phyloP scores from a whole-genome alignment of 2,888 invertebrate species.

The Caenorhabditis sp. region DNA sequence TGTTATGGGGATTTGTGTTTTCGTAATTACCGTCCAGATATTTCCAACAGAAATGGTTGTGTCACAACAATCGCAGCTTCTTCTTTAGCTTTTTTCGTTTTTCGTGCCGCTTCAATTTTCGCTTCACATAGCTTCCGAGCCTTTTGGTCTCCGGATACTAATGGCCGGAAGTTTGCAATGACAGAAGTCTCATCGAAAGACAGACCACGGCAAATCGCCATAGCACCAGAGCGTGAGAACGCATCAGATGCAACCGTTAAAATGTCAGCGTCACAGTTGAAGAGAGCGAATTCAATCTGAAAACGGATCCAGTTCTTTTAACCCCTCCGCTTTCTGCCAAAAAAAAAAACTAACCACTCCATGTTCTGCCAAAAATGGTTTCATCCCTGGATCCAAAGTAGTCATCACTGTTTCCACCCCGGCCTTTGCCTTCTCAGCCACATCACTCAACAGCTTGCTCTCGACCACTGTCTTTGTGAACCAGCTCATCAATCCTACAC shows the following conservation, averaged over 20 bases:
- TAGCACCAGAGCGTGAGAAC: conserved; percentile 52
- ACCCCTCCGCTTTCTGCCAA: background rate
- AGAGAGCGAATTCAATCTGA: conserved; percentile 54
- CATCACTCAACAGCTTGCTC: conserved; percentile 66
- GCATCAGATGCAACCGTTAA: conserved; percentile 40
- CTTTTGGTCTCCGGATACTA: conserved; percentile 55
- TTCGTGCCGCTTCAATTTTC: conserved; percentile 47
- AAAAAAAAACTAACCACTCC: conserved; percentile 58
- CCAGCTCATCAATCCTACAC: conserved; percentile 72
- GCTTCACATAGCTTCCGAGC: conserved; percentile 49
- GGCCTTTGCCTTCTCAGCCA: conserved; percentile 71
- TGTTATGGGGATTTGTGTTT: background rate
- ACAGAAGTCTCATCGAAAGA: conserved; percentile 31
- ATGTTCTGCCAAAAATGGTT: conserved; percentile 68
- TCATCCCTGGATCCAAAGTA: conserved; percentile 75
- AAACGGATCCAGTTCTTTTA: background rate
- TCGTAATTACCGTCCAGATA: conserved; percentile 29
- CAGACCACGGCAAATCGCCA: conserved; percentile 41
- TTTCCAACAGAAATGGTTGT: conserved; percentile 70
- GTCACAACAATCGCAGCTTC: conserved; percentile 60
- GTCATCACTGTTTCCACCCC: conserved; percentile 74
- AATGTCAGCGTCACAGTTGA: conserved; percentile 47
- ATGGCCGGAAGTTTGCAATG: conserved; percentile 46
- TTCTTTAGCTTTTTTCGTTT: conserved; percentile 53
- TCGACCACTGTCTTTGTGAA: conserved; percentile 70